Base-by-base conservation (phyloP, 2,113 vertebrate genomes). In the Setophaga kirtlandii region DNA sequence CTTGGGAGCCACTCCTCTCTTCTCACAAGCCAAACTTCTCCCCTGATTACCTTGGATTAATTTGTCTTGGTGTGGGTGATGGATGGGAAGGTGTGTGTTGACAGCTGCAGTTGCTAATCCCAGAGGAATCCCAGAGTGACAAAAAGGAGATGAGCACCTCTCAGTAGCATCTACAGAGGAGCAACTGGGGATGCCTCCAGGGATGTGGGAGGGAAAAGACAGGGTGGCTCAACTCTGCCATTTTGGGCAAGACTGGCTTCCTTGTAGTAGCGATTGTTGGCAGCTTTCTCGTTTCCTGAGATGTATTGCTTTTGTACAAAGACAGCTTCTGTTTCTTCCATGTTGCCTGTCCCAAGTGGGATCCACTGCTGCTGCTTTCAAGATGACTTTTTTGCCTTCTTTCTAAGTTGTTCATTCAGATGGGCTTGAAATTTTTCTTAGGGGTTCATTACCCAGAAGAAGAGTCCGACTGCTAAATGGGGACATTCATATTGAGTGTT, bases 41-140 rank as follows among this genome's bases (percentile, higher is more conserved):
- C 81, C 56, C 20, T 73, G 35, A 67, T 89, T 87, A 71, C 44
- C 22, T 60, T 7, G 30, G 76, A 86, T 88, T 77, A 67, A 49
- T 93, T 58, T 84, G 62, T 46, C 28, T 52, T 71, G 33, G 33
- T 59, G 44, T 18, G 33, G 39, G 31, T 67, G 60, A 55, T 46
- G 28, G 60, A 59, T 90, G 23, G 41, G 60, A 90, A 94, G 89
- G 63, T 76, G 74, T 63, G 52, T 64, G 41, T 69, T 90, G 76
- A n/a, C 31, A 75, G 80, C 49, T 83, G 52, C 25, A 52, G 64
- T 41, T 89, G 63, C 55, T 55, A 35, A 55, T 87, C 80, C 58
- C 31, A 25, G 64, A 86, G 83, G 47, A 74, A 41, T 88, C 31
- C 37, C 47, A 35, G 35, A 9, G 28, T 78, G 65, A 41, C 0